These are phyloP conservation scores for Macrostomum cliftonense DNA, from an alignment of 2,888 invertebrate species.

Conservation along the genomic window DNA sequence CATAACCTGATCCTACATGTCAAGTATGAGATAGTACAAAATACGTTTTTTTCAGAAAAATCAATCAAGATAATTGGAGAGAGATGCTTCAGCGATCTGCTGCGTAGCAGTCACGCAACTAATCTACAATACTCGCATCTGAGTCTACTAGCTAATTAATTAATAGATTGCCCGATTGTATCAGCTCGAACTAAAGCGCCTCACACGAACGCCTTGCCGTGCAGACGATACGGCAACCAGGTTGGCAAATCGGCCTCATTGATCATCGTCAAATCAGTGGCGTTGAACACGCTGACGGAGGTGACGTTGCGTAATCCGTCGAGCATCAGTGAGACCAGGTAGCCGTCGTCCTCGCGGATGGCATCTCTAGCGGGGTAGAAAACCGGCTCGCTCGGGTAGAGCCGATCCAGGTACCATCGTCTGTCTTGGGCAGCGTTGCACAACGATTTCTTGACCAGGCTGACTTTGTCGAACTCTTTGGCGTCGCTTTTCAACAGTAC, in stretches of 20 bases:
- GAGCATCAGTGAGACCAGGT: conserved; percentile 22
- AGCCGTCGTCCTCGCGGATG: conserved; percentile 25
- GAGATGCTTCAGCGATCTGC: too few relatives aligned
- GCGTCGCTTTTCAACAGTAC: conserved; percentile 22
- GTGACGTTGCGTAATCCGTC: conserved; percentile 18
- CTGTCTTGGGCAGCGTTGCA: conserved; percentile 14
- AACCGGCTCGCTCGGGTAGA: conserved; percentile 24
- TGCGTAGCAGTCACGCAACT: too few relatives aligned
- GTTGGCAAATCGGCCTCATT: conserved; percentile 22
- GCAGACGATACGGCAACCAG: conserved; percentile 24
- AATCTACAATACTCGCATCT: too few relatives aligned
- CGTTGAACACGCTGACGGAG: conserved; percentile 23
- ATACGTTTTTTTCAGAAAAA: too few relatives aligned
- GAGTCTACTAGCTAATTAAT: too few relatives aligned
- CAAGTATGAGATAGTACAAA: too few relatives aligned
- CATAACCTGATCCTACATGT: too few relatives aligned
- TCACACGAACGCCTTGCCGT: conserved; percentile 16
- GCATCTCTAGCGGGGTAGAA: conserved; percentile 21
- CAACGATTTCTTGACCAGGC: conserved; percentile 26
- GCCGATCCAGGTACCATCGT: conserved; percentile 17
- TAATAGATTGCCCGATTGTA: too few relatives aligned
- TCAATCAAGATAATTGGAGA: too few relatives aligned
- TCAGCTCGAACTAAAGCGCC: too few relatives aligned
- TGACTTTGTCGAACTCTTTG: conserved; percentile 16
- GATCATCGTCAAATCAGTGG: conserved; percentile 18